Base-by-base conservation (phyloP, 1,140 invertebrate species). In the Harlomillsia oculata region DNA sequence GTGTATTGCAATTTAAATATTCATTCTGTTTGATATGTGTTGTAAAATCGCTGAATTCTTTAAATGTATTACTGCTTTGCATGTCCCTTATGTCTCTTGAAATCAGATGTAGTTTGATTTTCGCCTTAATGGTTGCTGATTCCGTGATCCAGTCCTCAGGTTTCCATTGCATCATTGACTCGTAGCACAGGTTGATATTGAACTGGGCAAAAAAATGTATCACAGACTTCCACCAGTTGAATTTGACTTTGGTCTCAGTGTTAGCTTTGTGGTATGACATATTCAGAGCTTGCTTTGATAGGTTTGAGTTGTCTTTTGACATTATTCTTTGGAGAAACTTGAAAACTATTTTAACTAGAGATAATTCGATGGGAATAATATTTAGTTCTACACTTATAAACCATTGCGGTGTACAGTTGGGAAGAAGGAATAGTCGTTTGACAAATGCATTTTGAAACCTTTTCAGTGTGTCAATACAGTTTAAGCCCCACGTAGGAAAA, bases 391-490 rank as follows among this genome's bases (percentile, higher is more conserved):
- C 0, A 30, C 44, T 29, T 1, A 46, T 3, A 4, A n/a, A 3
- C 25, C 25, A 46, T 3, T 30, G 11, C 4, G 44, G 44, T 14
- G 26, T 46, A 9, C 44, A 46, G 11, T 13, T 5, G 1, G 44
- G 44, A 5, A 46, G 3, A 29, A 4, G 5, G 14, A 46, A 30
- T 4, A 46, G 16, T 30, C 26, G 28, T 30, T 29, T 30, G 4
- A 46, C 6, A 29, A 46, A 46, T 14, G 28, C 32, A 5, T 30
- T 46, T 46, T 46, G 44, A n/a, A 46, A 46, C 2, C 28, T 30
- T 4, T 28, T 11, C 13, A 30, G 5, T 3, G 11, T 30, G 14
- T 29, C 13, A 13, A 46, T 14, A 20, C 3, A 18, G 1, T 21
- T 28, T 30, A 46, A 14, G 26, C 44, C 16, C 44, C 44, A 46